Evolutionary conservation across 2,797 vertebrate genomes (phyloP).

Genomic region (Sebastes alutus): DNA sequence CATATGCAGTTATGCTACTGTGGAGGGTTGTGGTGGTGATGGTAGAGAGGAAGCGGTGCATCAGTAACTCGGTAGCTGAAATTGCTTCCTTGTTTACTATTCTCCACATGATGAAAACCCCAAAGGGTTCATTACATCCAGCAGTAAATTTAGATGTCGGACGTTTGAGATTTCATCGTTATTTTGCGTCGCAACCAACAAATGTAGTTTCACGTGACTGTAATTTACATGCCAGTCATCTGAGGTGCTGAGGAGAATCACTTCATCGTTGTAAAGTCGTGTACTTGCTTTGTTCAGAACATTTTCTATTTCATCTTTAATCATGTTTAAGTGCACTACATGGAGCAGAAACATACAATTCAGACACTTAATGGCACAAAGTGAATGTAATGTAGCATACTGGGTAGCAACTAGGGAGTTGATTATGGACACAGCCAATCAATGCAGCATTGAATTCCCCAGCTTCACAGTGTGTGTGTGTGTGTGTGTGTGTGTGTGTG

Average conservation of each 20-base stretch:
- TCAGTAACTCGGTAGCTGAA: not conserved
- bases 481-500: not conserved
- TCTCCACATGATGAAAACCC: not conserved
- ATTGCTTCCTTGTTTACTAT: not conserved
- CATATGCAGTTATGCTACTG: not conserved
- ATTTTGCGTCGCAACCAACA: not conserved
- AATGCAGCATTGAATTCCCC: conserved; percentile 6
- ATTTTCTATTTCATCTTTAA: not conserved
- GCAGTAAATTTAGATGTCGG: not conserved
- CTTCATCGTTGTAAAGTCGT: not conserved
- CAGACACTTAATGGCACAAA: not conserved
- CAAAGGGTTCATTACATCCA: not conserved
- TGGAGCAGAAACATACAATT: not conserved
- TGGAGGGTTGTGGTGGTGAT: not conserved
- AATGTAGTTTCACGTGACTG: not conserved
- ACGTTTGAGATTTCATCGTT: not conserved
- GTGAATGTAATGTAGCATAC: not conserved
- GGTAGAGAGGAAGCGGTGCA: not conserved
- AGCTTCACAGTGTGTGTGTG: not conserved
- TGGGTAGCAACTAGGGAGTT: not conserved
- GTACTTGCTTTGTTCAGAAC: too few species aligned
- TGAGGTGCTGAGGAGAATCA: not conserved
- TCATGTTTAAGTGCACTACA: not conserved
- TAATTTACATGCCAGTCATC: not conserved
- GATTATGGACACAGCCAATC: conserved; percentile 10